phyloP scores from a whole-genome alignment of 1,140 invertebrate species.

The Drosophila subobscura region DNA sequence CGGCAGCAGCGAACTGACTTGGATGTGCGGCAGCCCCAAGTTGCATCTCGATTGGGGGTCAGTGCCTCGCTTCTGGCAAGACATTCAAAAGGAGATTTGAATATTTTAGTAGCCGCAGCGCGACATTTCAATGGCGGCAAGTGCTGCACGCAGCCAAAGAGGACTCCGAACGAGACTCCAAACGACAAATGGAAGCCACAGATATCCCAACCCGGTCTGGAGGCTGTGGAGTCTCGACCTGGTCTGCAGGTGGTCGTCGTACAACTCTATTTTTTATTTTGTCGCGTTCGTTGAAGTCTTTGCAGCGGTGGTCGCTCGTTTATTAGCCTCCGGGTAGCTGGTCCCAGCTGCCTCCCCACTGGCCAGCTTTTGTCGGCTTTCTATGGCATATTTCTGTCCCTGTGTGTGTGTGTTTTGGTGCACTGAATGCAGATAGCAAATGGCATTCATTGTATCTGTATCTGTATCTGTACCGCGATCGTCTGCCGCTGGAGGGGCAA shows the following conservation, averaged over 20 bases:
- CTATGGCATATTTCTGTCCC: slow-evolving; percentile 1
- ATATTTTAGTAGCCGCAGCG: slow-evolving; percentile 70
- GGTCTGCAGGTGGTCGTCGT: slow-evolving; percentile 78
- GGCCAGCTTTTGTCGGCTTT: slow-evolving; percentile 26
- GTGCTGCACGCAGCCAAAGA: slow-evolving; percentile 64
- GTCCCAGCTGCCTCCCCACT: slow-evolving; percentile 26
- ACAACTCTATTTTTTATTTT: slow-evolving; percentile 82
- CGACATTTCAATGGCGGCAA: slow-evolving; percentile 76
- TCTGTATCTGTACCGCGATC: slow-evolving; percentile 69
- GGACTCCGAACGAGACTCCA: not conserved
- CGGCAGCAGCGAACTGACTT: slow-evolving; percentile 21
- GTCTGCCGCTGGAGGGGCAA: slow-evolving; percentile 37
- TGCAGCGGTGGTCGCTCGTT: slow-evolving; percentile 68
- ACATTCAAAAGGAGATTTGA: slow-evolving; percentile 79
- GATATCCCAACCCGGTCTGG: too few species aligned
- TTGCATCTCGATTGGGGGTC: slow-evolving; percentile 52
- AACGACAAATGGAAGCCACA: slow-evolving; percentile 61
- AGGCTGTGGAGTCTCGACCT: slow-evolving; percentile 28
- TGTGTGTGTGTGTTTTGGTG: slow-evolving; percentile 1
- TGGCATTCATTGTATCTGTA: slow-evolving; percentile 47
- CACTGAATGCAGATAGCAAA: slow-evolving; percentile 64
- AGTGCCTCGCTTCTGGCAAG: slow-evolving; percentile 69
- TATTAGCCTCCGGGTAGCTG: slow-evolving; percentile 41
- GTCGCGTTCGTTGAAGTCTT: slow-evolving; percentile 76
- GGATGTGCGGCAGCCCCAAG: not conserved